phyloP scores from a whole-genome alignment of 2,888 invertebrate species.

The Sarcophaga subvicina region DNA sequence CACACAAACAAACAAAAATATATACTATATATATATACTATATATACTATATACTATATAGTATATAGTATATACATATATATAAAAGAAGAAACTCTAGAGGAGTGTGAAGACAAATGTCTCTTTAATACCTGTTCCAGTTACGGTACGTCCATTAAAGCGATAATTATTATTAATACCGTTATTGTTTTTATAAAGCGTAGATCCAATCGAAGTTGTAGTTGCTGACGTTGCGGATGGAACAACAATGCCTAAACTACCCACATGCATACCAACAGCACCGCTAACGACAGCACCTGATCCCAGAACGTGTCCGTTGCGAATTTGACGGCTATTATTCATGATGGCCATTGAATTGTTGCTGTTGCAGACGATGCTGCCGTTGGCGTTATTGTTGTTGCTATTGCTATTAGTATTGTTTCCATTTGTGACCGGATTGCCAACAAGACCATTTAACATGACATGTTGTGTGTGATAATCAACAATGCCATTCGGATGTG shows the following conservation, averaged over 20 bases:
- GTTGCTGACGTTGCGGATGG: conserved; percentile 52
- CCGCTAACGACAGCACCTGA: conserved; percentile 65
- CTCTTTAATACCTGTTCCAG: conserved; percentile 79
- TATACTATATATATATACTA: background rate
- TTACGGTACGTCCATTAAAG: conserved; percentile 80
- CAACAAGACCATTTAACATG: conserved; percentile 50
- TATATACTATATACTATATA: too few species aligned
- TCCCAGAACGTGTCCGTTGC: conserved; percentile 73
- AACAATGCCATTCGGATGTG: conserved; percentile 64
- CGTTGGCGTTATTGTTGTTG: conserved; percentile 66
- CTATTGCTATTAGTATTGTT: conserved; percentile 65
- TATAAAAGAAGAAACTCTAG: conserved; percentile 13
- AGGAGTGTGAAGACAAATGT: conserved; percentile 34
- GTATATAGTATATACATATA: background rate
- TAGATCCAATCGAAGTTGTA: conserved; percentile 70
- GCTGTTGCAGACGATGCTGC: conserved; percentile 47
- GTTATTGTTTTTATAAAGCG: conserved; percentile 78
- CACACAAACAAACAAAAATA: conserved; percentile 28
- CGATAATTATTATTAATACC: conserved; percentile 81
- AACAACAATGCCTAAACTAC: conserved; percentile 62
- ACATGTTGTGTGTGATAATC: conserved; percentile 68
- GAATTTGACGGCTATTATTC: conserved; percentile 74
- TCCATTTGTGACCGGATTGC: conserved; percentile 61
- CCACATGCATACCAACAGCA: conserved; percentile 65
- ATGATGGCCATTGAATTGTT: conserved; percentile 66